Base-by-base conservation (phyloP, 2,888 invertebrate genomes). In the Cerastis leucographa region DNA sequence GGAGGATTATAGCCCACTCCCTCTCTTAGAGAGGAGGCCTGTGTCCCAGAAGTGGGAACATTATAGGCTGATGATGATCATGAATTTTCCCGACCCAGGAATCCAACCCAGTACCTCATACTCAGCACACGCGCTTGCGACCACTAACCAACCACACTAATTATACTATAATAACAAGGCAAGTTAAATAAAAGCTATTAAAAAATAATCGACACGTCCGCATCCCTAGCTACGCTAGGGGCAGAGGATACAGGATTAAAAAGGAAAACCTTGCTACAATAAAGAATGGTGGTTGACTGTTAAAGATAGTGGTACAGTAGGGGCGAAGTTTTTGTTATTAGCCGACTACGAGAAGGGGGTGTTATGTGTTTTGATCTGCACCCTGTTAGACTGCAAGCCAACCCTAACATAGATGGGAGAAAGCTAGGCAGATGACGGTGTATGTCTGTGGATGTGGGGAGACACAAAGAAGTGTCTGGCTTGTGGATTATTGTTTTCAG, bases 181-280 rank as follows among this genome's bases (percentile, higher is more conserved):
- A n/a, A n/a, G n/a, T n/a, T n/a, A n/a, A n/a, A n/a, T n/a, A n/a
- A n/a, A n/a, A n/a, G n/a, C 35, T 35, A 2, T 35, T 2, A 35
- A 40, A 40, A 35, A 44, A 29, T 1, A 25, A n/a, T 87, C 85
- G 87, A 86, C 74, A 76, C 9, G 0, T 49, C 5, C 59, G 72
- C 68, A 40, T 65, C 81, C 61, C 81, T 87, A 77, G 56, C 17
- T 14, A 49, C 65, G 42, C 83, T 72, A 69, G 74, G 68, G 62
- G 74, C 83, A 85, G 71, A 66, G 70, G 78, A 83, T 80, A 87
- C 83, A 77, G 75, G 81, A 87, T 86, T 87, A 88, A 84, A 87
- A 87, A 88, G 79, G 59, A 85, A 84, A 84, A 88, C 44, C 76
- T 77, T 80, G 76, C 81, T 59, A 88, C 85, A 80, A 83, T 85